Percentiles rank a stretch among this genome's conserved stretches.
Evolutionary conservation across 2,113 vertebrate genomes (phyloP).

Genomic region (Tupaia chinensis): DNA sequence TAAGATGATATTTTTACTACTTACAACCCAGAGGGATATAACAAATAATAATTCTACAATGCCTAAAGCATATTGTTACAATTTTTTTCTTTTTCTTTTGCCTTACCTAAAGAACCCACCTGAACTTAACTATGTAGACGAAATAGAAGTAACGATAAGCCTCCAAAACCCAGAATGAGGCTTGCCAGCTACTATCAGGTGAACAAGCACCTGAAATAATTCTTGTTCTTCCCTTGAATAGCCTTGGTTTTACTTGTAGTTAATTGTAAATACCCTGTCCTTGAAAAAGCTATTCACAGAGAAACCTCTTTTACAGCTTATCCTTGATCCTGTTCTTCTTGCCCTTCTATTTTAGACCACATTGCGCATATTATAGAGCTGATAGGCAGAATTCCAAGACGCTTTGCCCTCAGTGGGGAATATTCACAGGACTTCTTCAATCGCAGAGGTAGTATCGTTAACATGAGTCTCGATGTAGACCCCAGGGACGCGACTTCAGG

Average conservation of each 20-base stretch:
- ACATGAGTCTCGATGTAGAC: slow-evolving; percentile 44
- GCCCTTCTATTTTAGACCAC: slow-evolving; percentile 89
- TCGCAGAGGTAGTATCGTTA: slow-evolving; percentile 59
- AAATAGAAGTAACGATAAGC: slow-evolving; percentile 15
- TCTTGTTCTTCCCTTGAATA: background rate
- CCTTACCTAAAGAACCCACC: background rate
- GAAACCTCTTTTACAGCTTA: slow-evolving; percentile 23
- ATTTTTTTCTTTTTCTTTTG: background rate
- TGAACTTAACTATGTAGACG: slow-evolving; percentile 7
- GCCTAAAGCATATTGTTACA: background rate
- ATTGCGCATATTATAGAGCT: slow-evolving; percentile 88
- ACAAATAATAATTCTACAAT: slow-evolving; percentile 37
- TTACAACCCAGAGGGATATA: background rate
- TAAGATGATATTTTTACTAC: background rate
- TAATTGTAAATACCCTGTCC: slow-evolving; percentile 21
- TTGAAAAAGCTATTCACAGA: slow-evolving; percentile 54
- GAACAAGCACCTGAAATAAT: slow-evolving; percentile 35
- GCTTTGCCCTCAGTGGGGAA: slow-evolving; percentile 76
- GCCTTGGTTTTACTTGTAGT: slow-evolving; percentile 53
- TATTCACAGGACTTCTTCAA: slow-evolving; percentile 70
- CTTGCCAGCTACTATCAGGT: background rate
- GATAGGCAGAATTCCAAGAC: slow-evolving; percentile 80
- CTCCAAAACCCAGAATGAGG: background rate
- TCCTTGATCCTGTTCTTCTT: slow-evolving; percentile 72
- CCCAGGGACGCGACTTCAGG: slow-evolving; percentile 47